Percentiles rank a stretch among this genome's conserved stretches.
Conservation (phyloP, 2,113 vertebrate species). For the Xenopus borealis region DNA sequence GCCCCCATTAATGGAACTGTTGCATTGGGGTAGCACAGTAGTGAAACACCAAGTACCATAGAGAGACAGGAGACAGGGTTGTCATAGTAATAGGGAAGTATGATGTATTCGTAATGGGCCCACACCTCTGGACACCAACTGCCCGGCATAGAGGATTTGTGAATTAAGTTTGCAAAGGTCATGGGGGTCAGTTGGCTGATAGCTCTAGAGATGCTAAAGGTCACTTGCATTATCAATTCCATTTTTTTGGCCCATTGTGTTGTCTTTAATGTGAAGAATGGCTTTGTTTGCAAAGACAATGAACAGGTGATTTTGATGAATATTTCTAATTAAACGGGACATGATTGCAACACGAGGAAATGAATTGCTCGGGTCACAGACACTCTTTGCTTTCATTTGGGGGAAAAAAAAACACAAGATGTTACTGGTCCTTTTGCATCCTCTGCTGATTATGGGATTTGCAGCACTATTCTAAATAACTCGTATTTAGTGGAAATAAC, state of each 20-base stretch:
- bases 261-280: constrained; percentile 37
- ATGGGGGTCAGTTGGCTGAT: constrained; percentile 34
- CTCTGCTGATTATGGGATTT: too few relatives aligned
- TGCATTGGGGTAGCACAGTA: neutral
- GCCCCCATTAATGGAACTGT: neutral
- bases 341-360: constrained; percentile 5
- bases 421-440: neutral
- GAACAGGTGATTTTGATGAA: constrained; percentile 41
- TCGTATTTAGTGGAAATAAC: too few relatives aligned
- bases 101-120: constrained; percentile 6
- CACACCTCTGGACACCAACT: constrained; percentile 36
- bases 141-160: constrained; percentile 11
- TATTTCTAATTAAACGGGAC: constrained; percentile 27
- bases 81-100: constrained; percentile 4
- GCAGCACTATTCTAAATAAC: too few relatives aligned
- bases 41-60: neutral
- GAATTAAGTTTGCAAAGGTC: constrained; percentile 41
- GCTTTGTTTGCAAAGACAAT: constrained; percentile 28
- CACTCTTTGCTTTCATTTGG: neutral
- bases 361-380: constrained; percentile 7
- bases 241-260: constrained; percentile 41
- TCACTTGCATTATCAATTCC: constrained; percentile 36
- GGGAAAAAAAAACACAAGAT: neutral
- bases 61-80: constrained; percentile 1
- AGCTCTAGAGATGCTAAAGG: constrained; percentile 20